phyloP scores from a whole-genome alignment of 2,888 invertebrate genomes.

The Thereva unica region DNA sequence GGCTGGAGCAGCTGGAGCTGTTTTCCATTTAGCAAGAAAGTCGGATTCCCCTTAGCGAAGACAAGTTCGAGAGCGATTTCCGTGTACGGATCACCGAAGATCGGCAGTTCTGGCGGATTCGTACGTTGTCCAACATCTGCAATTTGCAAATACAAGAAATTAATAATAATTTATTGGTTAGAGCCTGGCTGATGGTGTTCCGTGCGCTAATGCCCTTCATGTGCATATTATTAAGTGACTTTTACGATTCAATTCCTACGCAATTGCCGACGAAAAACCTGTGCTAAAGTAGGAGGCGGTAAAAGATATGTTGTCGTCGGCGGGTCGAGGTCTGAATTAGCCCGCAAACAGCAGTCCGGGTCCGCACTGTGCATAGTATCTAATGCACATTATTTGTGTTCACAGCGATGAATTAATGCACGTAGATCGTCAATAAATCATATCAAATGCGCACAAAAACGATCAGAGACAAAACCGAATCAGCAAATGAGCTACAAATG shows the following conservation, averaged over 20 bases:
- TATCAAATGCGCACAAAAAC: constrained; percentile 8
- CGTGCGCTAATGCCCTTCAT: constrained; percentile 12
- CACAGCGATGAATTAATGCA: constrained; percentile 21
- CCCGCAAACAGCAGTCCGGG: constrained; percentile 2
- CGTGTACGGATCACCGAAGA: constrained; percentile 79
- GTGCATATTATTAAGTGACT: constrained; percentile 22
- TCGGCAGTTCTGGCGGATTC: constrained; percentile 77
- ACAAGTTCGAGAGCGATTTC: constrained; percentile 78
- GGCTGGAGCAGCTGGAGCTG: constrained; percentile 77
- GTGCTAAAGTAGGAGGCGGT: constrained; percentile 17
- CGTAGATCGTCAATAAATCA: constrained; percentile 16
- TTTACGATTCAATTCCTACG: constrained; percentile 29
- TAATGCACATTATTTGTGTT: background rate
- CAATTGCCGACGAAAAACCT: constrained; percentile 13
- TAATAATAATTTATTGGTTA: constrained; percentile 26
- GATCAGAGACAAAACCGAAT: background rate
- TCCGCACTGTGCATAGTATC: constrained; percentile 3
- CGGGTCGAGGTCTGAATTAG: constrained; percentile 24
- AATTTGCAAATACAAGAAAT: constrained; percentile 48
- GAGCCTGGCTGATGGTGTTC: constrained; percentile 12
- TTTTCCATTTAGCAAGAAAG: constrained; percentile 83
- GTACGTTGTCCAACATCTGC: constrained; percentile 84
- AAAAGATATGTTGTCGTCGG: constrained; percentile 28
- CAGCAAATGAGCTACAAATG: constrained; percentile 12
- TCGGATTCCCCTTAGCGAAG: constrained; percentile 77